Percentiles rank a stretch among this genome's conserved stretches.
These are phyloP conservation scores for Cinara cedri DNA, from an alignment of 2,888 invertebrate genomes.

Conservation along the genomic window DNA sequence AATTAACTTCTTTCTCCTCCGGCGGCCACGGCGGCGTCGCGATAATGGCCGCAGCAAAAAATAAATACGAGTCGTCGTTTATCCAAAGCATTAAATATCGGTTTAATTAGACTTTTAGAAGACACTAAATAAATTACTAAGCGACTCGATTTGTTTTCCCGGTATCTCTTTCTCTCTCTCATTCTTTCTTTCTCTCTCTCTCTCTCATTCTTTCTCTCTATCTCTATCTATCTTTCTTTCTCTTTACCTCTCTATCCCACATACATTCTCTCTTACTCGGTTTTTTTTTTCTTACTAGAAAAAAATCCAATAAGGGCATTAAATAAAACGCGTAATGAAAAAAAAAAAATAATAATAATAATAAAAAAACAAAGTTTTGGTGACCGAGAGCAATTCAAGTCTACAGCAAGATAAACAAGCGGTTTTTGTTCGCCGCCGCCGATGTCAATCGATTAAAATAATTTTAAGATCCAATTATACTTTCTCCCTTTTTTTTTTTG, in stretches of 20 bases:
- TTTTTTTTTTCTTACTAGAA: neutral
- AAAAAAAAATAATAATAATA: too few species aligned
- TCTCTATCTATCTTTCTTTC: neutral
- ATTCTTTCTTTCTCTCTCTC: too few species aligned
- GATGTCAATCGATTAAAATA: conserved; percentile 45
- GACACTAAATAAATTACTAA: conserved; percentile 42
- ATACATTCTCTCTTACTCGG: too few species aligned
- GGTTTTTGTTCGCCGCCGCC: conserved; percentile 6
- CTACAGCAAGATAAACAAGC: conserved; percentile 23
- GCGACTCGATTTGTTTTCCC: neutral
- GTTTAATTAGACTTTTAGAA: conserved; percentile 44
- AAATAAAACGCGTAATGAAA: conserved; percentile 20
- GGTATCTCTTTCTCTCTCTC: neutral
- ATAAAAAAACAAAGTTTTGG: conserved; percentile 22
- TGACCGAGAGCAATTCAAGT: conserved; percentile 11
- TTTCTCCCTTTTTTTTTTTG: neutral
- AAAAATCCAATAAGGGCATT: conserved; percentile 17
- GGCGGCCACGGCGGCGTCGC: too few species aligned
- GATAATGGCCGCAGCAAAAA: neutral
- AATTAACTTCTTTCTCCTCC: conserved; percentile 3
- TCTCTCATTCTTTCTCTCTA: neutral
- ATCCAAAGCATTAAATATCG: conserved; percentile 40
- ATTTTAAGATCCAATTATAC: conserved; percentile 21
- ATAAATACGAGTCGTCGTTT: neutral
- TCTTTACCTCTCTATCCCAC: too few species aligned